These are phyloP conservation scores for Pseudolaguvia tuberculata DNA, from an alignment of 2,113 vertebrate species.

Conservation along the genomic window DNA sequence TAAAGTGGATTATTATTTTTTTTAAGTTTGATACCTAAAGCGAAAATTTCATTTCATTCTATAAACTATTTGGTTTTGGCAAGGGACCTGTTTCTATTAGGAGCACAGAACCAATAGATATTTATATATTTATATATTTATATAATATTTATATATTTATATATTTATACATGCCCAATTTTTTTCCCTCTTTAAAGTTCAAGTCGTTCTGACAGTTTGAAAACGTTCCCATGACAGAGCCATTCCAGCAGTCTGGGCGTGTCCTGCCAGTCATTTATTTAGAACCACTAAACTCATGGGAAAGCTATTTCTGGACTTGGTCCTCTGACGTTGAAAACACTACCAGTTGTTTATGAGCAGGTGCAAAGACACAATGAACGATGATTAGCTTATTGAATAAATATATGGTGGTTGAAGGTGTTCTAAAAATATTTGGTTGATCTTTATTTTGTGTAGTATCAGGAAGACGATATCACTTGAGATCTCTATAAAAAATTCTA, in stretches of 20 bases:
- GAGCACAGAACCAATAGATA: conserved; percentile 34
- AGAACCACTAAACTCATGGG: conserved; percentile 73
- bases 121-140: no score
- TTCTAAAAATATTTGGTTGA: background rate
- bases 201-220: conserved; percentile 61
- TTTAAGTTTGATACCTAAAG: conserved; percentile 3
- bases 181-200: conserved; percentile 42
- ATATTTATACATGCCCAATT: conserved; percentile 34
- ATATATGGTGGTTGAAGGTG: conserved; percentile 20
- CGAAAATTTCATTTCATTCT: conserved; percentile 2
- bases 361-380: conserved; percentile 58
- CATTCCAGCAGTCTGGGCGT: conserved; percentile 60
- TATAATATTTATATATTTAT: no score
- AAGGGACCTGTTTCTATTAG: conserved; percentile 12
- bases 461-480: no score
- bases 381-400: conserved; percentile 46
- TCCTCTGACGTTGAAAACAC: conserved; percentile 61
- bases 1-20: conserved; percentile 7
- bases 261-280: conserved; percentile 67
- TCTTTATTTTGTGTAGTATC: background rate
- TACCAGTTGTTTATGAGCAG: conserved; percentile 63
- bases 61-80: conserved; percentile 25
- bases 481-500: no score
- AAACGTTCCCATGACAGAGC: conserved; percentile 72
- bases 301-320: conserved; percentile 72